Evolutionary conservation across 1,140 invertebrate genomes (phyloP), one percentile per base, ranked within the genome.

Genomic region (Bicyclus anynana): DNA sequence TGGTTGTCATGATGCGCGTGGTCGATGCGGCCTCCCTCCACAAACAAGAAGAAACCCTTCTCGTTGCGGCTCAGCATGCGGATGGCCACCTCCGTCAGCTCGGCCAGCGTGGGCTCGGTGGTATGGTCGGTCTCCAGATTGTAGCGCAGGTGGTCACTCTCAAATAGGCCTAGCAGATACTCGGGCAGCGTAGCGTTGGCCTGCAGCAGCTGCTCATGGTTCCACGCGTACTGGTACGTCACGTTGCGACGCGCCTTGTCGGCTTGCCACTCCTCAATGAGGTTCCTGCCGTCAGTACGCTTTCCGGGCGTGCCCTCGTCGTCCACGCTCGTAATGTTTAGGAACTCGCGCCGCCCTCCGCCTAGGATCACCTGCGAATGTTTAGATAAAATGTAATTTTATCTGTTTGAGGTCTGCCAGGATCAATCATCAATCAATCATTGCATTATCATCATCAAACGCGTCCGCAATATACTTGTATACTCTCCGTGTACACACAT

Each of bases 1-100:
- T 90, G 89, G 67, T 93, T 94, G 0, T 91, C 84, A 72, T 97
- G 96, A 77, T 97, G 95, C 0, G 93, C 96, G 50, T 94, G 91
- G 74, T 97, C 96, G 23, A 97, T 97, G 53, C 92, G 92, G 0
- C 94, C 94, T 5, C 93, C 96, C 92, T 98, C 97, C 4, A 97
- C 94, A 69, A 98, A 94, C 9, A 98, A 84, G 74, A 98, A 96
- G 82, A 93, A 98, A 20, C 97, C 97, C 40, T 94, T 92, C 7
- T 93, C 87, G 80, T 95, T 96, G 64, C 94, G 94, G 18, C 90
- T 90, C 5, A 98, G 90, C 40, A 97, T 92, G 44, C 92, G 90
- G 26, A 98, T 92, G 1, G 97, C 96, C 10, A 93, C 93, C 59
- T 93, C 91, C 0, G 95, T 95, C 91, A 98, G 95, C 73, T 97